phyloP scores from a whole-genome alignment of 1,140 invertebrate species.

The Ips nitidus region DNA sequence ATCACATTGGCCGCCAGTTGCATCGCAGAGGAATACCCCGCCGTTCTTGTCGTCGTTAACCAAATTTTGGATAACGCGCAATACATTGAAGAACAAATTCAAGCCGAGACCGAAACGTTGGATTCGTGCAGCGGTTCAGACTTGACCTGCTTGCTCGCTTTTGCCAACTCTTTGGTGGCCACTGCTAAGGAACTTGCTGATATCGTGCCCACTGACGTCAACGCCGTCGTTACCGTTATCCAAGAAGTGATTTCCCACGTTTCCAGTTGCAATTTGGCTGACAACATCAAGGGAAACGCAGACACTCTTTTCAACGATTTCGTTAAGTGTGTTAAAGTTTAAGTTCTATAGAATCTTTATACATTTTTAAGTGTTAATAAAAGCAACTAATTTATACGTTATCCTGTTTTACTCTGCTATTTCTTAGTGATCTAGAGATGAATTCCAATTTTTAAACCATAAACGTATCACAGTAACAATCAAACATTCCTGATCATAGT shows the following conservation, averaged over 20 bases:
- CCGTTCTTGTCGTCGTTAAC: background rate
- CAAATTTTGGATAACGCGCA: background rate
- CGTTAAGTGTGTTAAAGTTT: background rate
- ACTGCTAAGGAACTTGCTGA: background rate
- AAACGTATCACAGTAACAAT: too few relatives aligned
- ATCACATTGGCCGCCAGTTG: background rate
- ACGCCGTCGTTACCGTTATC: background rate
- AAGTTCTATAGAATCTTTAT: too few relatives aligned
- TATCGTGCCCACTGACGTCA: background rate
- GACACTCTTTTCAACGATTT: background rate
- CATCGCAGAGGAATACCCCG: background rate
- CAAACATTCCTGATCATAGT: too few relatives aligned
- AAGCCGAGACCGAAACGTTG: background rate
- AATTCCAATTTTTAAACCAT: too few relatives aligned
- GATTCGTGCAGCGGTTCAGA: background rate
- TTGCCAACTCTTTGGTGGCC: background rate
- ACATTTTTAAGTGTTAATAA: too few relatives aligned
- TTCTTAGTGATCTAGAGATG: too few relatives aligned
- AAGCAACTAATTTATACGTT: too few relatives aligned
- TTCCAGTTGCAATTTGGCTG: background rate
- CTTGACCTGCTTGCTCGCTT: background rate
- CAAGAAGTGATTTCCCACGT: background rate
- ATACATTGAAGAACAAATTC: background rate
- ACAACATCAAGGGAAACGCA: background rate
- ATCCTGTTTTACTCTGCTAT: too few relatives aligned